Evolutionary conservation across 2,888 invertebrate species (phyloP).

Genomic region (Colletes collaris): DNA sequence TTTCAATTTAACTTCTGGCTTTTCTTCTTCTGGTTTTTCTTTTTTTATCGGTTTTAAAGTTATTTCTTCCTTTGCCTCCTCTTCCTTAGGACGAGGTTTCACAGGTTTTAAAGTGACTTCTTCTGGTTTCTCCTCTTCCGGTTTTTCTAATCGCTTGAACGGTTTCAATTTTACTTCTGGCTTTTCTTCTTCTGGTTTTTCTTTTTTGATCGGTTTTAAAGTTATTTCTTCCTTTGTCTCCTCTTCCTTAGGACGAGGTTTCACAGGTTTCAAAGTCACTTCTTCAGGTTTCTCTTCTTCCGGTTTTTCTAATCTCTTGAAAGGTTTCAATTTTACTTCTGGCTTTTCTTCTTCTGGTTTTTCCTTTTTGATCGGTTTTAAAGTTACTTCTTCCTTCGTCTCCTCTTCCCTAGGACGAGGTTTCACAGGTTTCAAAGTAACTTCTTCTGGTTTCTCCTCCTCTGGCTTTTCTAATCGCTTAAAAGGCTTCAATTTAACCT

Average conservation of each 20-base stretch:
- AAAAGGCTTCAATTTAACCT: conserved; percentile 66
- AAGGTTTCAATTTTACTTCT: conserved; percentile 53
- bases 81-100: not conserved
- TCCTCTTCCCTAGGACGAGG: conserved; percentile 70
- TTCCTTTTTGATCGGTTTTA: conserved; percentile 74
- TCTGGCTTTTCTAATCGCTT: conserved; percentile 64
- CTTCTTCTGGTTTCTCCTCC: conserved; percentile 61
- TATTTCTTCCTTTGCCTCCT: not conserved
- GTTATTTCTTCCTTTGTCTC: conserved; percentile 74
- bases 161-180: conserved; percentile 67
- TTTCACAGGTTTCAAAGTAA: conserved; percentile 75
- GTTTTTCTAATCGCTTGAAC: conserved; percentile 65
- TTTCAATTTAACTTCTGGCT: conserved; percentile 62
- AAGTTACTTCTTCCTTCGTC: conserved; percentile 70
- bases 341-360: conserved; percentile 67
- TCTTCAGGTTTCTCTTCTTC: conserved; percentile 60
- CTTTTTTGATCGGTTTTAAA: conserved; percentile 61
- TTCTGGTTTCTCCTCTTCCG: conserved; percentile 45
- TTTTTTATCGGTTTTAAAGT: not conserved
- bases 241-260: conserved; percentile 68
- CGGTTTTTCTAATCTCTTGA: conserved; percentile 37
- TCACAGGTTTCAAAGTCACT: conserved; percentile 46
- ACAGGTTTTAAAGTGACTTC: conserved; percentile 65
- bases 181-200: conserved; percentile 60
- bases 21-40: not conserved